These are phyloP conservation scores for Alethe castanea DNA, from an alignment of 2,113 vertebrate species.

Conservation along the genomic window DNA sequence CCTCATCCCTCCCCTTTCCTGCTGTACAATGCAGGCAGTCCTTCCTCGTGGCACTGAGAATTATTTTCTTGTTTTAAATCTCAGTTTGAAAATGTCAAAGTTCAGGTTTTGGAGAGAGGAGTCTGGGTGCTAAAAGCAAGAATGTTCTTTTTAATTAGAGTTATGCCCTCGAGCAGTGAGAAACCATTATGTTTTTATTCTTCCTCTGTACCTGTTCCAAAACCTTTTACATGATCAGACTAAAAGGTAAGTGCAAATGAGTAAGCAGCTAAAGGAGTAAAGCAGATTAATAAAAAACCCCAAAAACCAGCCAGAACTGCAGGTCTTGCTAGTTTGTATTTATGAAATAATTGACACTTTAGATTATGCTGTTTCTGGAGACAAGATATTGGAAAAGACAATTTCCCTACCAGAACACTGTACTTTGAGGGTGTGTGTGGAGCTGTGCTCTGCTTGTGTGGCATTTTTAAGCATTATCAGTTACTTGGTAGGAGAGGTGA, in stretches of 20 bases:
- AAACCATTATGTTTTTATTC: constrained; percentile 65
- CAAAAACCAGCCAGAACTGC: background rate
- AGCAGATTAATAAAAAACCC: constrained; percentile 4
- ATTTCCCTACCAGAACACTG: background rate
- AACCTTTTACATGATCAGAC: constrained; percentile 57
- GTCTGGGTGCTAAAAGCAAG: constrained; percentile 54
- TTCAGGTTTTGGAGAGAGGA: constrained; percentile 47
- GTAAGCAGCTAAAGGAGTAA: constrained; percentile 49
- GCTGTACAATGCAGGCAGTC: background rate
- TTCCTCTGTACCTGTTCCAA: constrained; percentile 49
- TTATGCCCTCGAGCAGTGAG: constrained; percentile 51
- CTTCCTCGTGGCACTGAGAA: background rate
- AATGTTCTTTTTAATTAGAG: constrained; percentile 65
- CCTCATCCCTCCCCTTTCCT: background rate
- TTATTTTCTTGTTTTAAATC: constrained; percentile 64
- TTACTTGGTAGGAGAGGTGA: background rate
- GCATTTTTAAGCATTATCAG: background rate
- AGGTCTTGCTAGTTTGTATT: constrained; percentile 33
- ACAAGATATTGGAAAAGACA: background rate
- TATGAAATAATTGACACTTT: constrained; percentile 27
- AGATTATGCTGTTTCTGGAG: background rate
- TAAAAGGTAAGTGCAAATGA: constrained; percentile 59
- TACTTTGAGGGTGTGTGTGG: background rate
- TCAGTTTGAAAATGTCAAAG: constrained; percentile 66
- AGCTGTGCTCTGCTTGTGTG: background rate